A percentile compares a stretch with the other conserved stretches of the same genome.
Conservation (phyloP, 2,888 invertebrate genomes). For the Dioctria rufipes region DNA sequence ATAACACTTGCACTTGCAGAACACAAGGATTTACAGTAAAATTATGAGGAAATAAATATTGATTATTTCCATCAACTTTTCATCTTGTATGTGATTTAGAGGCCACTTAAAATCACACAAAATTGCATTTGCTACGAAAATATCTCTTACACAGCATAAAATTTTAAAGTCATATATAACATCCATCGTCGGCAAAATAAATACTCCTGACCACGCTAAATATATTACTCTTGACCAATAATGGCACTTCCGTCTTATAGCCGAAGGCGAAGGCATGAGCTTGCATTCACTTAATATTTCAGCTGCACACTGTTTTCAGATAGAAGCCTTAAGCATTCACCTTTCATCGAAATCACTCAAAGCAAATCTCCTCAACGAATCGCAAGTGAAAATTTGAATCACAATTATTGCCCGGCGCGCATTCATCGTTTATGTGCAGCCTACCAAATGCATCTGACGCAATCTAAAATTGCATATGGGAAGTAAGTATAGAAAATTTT, state of each 20-base stretch:
- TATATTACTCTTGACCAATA: constrained; percentile 9
- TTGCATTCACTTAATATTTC: constrained; percentile 34
- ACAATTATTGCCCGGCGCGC: constrained; percentile 33
- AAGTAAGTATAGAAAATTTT: constrained; percentile 38
- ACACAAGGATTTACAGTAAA: too few relatives aligned
- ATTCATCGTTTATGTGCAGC: constrained; percentile 5
- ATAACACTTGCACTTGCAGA: too few relatives aligned
- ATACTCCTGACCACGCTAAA: too few relatives aligned
- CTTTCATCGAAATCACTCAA: constrained; percentile 39
- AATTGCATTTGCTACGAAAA: too few relatives aligned
- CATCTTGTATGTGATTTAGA: too few relatives aligned
- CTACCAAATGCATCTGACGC: constrained; percentile 41
- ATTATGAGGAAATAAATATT: too few relatives aligned
- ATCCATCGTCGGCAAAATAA: too few relatives aligned
- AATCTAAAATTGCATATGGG: constrained; percentile 33
- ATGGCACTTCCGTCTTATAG: constrained; percentile 8
- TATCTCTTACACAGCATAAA: too few relatives aligned
- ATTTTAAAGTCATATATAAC: too few relatives aligned
- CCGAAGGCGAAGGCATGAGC: background rate
- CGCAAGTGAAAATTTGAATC: constrained; percentile 37
- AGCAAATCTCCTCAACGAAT: constrained; percentile 30
- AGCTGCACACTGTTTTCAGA: constrained; percentile 2
- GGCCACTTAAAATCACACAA: too few relatives aligned
- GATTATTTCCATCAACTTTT: too few relatives aligned
- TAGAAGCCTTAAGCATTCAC: constrained; percentile 6